Conservation (phyloP, 2,888 invertebrate species). For the Orchestes rusci region DNA sequence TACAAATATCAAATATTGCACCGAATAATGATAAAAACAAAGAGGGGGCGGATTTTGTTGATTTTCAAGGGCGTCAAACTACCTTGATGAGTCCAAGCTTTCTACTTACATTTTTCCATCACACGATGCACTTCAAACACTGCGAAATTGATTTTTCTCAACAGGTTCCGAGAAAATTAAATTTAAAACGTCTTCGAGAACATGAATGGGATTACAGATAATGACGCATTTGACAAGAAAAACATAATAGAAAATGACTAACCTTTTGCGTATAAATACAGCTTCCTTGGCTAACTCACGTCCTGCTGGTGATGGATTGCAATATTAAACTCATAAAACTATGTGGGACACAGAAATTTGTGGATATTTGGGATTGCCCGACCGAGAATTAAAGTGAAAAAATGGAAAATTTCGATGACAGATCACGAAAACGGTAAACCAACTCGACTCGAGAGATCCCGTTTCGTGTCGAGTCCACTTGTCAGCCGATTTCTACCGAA, state of each 20-base stretch:
- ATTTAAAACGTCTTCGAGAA: constrained; percentile 27
- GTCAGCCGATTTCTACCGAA: too few relatives aligned
- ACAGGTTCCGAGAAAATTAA: constrained; percentile 28
- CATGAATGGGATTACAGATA: constrained; percentile 25
- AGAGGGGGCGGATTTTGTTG: constrained; percentile 32
- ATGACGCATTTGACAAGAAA: constrained; percentile 43
- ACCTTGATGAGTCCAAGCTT: constrained; percentile 3
- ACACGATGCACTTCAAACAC: not conserved
- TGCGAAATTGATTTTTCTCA: constrained; percentile 25
- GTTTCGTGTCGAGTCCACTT: constrained; percentile 14
- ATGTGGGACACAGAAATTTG: constrained; percentile 25
- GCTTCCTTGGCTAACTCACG: constrained; percentile 30
- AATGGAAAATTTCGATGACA: constrained; percentile 33
- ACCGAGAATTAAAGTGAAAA: constrained; percentile 33
- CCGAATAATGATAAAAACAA: constrained; percentile 21
- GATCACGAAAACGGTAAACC: constrained; percentile 27
- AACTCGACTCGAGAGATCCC: constrained; percentile 10
- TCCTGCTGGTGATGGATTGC: constrained; percentile 28
- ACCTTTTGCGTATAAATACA: constrained; percentile 37
- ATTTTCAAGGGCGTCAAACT: constrained; percentile 30
- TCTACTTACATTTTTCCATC: not conserved
- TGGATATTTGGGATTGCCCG: constrained; percentile 32
- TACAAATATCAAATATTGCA: not conserved
- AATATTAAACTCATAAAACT: constrained; percentile 35
- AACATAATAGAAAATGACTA: constrained; percentile 39